Conservation (phyloP, 2,797 vertebrate species). For the Distichodus sexfasciatus region DNA sequence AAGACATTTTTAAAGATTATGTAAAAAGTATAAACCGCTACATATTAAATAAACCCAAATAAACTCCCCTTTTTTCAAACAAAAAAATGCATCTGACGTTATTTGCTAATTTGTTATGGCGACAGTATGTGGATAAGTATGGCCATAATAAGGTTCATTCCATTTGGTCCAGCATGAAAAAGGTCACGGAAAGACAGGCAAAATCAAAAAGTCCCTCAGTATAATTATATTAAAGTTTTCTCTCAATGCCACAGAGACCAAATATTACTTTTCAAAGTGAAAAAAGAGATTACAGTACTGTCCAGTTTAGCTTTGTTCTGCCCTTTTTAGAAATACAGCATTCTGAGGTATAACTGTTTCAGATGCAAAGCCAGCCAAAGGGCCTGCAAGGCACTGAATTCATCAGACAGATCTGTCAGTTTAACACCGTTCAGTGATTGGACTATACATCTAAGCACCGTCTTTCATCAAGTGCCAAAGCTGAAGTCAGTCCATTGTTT, state of each 20-base stretch:
- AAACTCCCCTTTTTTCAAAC: background rate
- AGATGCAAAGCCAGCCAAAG: background rate
- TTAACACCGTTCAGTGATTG: background rate
- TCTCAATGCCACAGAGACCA: background rate
- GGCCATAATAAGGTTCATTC: background rate
- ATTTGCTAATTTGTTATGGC: background rate
- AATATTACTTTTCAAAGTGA: background rate
- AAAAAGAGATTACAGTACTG: background rate
- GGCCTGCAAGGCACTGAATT: background rate
- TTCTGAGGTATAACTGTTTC: slow-evolving; percentile 41
- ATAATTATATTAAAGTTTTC: background rate
- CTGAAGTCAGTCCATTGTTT: background rate
- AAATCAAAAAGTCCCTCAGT: too few relatives aligned
- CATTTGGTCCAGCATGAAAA: slow-evolving; percentile 20
- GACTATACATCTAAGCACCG: background rate
- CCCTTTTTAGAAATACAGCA: background rate
- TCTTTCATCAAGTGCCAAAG: background rate
- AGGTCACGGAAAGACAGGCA: background rate
- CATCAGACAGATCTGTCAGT: background rate
- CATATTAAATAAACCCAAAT: slow-evolving; percentile 58
- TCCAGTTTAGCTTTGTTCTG: background rate
- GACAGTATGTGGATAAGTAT: background rate
- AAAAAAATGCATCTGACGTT: background rate
- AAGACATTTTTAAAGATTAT: slow-evolving; percentile 52
- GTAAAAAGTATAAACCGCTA: slow-evolving; percentile 39